These are phyloP conservation scores for Nebria brevicollis DNA, from an alignment of 2,888 invertebrate species.

Conservation along the genomic window DNA sequence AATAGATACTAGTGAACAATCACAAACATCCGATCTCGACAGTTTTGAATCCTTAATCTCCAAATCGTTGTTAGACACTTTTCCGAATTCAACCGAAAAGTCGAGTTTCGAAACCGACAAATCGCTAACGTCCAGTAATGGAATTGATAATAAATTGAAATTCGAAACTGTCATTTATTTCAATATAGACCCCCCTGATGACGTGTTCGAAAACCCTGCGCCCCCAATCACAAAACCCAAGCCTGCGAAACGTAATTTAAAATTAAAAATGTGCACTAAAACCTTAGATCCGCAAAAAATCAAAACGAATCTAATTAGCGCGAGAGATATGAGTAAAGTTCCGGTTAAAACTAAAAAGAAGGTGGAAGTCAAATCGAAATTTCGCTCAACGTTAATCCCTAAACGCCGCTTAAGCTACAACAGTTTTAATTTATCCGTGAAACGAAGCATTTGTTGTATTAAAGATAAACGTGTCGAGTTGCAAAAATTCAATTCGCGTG, in stretches of 20 bases:
- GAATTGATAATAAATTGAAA: neutral
- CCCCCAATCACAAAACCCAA: neutral
- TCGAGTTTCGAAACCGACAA: too few relatives aligned
- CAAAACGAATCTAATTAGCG: neutral
- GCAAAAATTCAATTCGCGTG: neutral
- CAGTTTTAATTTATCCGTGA: neutral
- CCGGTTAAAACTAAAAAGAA: neutral
- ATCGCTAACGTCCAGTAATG: too few relatives aligned
- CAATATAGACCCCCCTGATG: neutral
- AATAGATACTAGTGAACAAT: too few relatives aligned
- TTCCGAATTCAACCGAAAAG: too few relatives aligned
- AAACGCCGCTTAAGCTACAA: neutral
- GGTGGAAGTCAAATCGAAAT: neutral
- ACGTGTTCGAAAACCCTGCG: neutral
- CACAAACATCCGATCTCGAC: too few relatives aligned
- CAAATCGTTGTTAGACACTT: too few relatives aligned
- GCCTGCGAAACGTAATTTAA: neutral
- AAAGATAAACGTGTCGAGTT: neutral
- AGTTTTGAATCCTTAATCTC: too few relatives aligned
- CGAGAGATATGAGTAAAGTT: neutral
- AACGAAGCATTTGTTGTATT: neutral
- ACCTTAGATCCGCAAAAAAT: neutral
- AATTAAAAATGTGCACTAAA: neutral
- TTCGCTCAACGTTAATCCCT: neutral
- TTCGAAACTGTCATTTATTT: neutral